Base-by-base conservation (phyloP, 2,797 vertebrate genomes). In the Leptoclinus maculatus region DNA sequence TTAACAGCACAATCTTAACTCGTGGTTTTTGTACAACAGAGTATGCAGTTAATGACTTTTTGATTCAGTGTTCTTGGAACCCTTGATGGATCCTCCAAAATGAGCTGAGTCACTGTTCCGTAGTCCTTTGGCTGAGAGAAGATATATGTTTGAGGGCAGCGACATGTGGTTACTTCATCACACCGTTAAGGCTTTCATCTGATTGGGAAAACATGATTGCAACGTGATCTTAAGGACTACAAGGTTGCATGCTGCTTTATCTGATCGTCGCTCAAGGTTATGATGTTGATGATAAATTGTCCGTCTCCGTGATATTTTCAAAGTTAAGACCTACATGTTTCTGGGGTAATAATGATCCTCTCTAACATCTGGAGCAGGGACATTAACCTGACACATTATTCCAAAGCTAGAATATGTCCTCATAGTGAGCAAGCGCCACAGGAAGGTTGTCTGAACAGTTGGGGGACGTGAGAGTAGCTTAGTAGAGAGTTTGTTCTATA, bases 251-350 rank as follows among this genome's bases (percentile, higher is more conserved):
- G 71, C 27, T 32, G 41, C 4, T 56, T 53, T 34, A 38, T 76
- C 11, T 65, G 49, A 16, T 43, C 32, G 38, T 59, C 58, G 45
- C 54, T 84, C 36, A 74, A 85, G 80, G 87, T 85, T 74, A 62
- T 60, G 64, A 47, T 72, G 63, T 58, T 64, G 53, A 47, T 67
- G 74, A 86, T 82, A 59, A 74, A 86, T 80, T 67, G 47, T 56
- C 36, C 62, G 17, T 71, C 65, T 74, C 1, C 34, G 72, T 68
- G 74, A 78, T 76, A 77, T 79, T 87, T 83, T 71, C 64, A 79
- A 80, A 78, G 66, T 78, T 71, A 73, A 36, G 75, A 78, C 71
- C 77, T 60, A 51, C 74, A 75, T 51, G 56, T 86, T 74, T 81
- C 51, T 51, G 49, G 71, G 81, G 80, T 82, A 79, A 81, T 79